A percentile compares a stretch with the other conserved stretches of the same genome.
These are phyloP conservation scores for Trididemnum nubilum DNA, from an alignment of 23 tunicate species.

Conservation along the genomic window DNA sequence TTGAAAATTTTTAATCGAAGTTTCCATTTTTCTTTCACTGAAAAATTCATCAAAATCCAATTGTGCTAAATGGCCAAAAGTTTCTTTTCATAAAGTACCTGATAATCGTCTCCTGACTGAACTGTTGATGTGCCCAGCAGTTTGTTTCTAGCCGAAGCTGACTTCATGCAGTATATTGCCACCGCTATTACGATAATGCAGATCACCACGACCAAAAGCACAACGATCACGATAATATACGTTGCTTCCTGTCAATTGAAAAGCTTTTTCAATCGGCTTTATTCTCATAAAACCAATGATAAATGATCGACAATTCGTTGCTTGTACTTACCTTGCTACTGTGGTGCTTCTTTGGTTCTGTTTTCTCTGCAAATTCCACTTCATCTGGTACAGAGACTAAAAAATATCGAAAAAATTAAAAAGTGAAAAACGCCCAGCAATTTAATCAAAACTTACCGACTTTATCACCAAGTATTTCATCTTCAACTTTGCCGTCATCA, in stretches of 20 bases:
- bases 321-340: neutral
- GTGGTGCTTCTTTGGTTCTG: too few relatives aligned
- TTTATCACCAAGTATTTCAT: too few relatives aligned
- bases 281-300: slow-evolving; percentile 4
- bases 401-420: too few relatives aligned
- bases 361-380: too few relatives aligned
- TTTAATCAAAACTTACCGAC: too few relatives aligned
- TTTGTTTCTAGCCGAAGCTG: slow-evolving; percentile 21
- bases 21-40: too few relatives aligned
- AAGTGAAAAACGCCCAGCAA: too few relatives aligned
- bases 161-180: slow-evolving; percentile 54
- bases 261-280: neutral
- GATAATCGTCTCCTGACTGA: slow-evolving; percentile 58
- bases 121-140: slow-evolving; percentile 24
- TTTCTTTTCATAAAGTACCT: slow-evolving; percentile 17
- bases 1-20: too few relatives aligned
- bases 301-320: neutral
- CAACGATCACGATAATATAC: slow-evolving; percentile 42
- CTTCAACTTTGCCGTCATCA: too few relatives aligned
- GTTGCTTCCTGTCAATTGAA: slow-evolving; percentile 42
- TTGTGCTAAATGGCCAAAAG: too few relatives aligned
- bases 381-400: too few relatives aligned
- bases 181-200: slow-evolving; percentile 21
- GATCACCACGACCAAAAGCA: slow-evolving; percentile 32
- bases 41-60: too few relatives aligned